Evolutionary conservation across 2,888 invertebrate genomes (phyloP).

Genomic region (Ceraclea dissimilis): DNA sequence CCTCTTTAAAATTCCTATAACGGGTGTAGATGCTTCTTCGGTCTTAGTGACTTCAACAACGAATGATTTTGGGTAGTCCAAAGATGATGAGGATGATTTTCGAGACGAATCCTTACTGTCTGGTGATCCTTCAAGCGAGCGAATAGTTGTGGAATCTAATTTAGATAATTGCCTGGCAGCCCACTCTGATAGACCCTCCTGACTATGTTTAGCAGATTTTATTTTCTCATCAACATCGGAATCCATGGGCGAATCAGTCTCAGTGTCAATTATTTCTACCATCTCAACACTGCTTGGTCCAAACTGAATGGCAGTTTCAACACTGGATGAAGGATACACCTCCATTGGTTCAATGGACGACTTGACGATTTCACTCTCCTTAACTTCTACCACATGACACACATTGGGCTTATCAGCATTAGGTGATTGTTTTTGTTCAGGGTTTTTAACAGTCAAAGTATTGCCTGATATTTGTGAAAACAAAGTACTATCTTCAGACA

Average conservation of each 20-base stretch:
- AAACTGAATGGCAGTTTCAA: slow-evolving; percentile 47
- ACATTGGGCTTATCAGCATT: slow-evolving; percentile 30
- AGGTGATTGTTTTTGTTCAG: slow-evolving; percentile 26
- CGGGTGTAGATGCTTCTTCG: slow-evolving; percentile 25
- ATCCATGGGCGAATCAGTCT: slow-evolving; percentile 38
- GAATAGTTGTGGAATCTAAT: slow-evolving; percentile 38
- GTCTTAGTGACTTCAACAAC: slow-evolving; percentile 20
- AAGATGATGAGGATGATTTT: slow-evolving; percentile 15
- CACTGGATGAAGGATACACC: slow-evolving; percentile 44
- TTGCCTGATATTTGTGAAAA: slow-evolving; percentile 62
- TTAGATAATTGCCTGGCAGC: slow-evolving; percentile 29
- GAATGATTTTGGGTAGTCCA: slow-evolving; percentile 21
- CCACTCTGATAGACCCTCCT: slow-evolving; percentile 24
- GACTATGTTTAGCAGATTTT: slow-evolving; percentile 11
- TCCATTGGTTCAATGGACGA: slow-evolving; percentile 42
- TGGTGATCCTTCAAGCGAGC: slow-evolving; percentile 32
- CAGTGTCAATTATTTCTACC: slow-evolving; percentile 48
- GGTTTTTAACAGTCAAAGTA: slow-evolving; percentile 30
- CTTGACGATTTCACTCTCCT: slow-evolving; percentile 60
- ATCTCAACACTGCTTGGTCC: slow-evolving; percentile 49
- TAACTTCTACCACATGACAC: slow-evolving; percentile 60
- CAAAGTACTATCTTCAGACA: slow-evolving; percentile 59
- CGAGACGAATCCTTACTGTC: slow-evolving; percentile 21
- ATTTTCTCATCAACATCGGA: slow-evolving; percentile 28
- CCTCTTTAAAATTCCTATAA: slow-evolving; percentile 21